Evolutionary conservation across 1,140 invertebrate species (phyloP).

Genomic region (Chrysomallon squamiferum): DNA sequence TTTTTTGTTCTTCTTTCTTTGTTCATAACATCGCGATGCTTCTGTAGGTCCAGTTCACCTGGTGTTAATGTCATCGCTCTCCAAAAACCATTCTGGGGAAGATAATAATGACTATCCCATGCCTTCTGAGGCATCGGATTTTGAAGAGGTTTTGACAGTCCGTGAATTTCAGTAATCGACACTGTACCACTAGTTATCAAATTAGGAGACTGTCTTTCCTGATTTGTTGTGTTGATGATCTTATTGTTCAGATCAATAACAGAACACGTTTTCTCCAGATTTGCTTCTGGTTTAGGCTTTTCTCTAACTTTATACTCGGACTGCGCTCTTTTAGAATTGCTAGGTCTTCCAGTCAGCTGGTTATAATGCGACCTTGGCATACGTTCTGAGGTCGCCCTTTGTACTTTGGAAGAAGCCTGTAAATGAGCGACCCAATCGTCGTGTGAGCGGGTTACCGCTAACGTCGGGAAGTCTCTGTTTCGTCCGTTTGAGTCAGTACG

Average conservation of each 20-base stretch:
- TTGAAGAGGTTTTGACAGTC: constrained; percentile 16
- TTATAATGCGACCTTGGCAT: constrained; percentile 12
- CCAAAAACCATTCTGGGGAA: constrained; percentile 16
- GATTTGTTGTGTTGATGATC: constrained; percentile 2
- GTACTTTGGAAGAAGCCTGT: neutral
- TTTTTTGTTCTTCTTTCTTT: constrained; percentile 28
- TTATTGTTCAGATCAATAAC: neutral
- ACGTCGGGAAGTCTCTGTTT: constrained; percentile 25
- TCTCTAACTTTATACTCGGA: neutral
- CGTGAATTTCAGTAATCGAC: neutral
- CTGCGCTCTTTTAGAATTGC: neutral
- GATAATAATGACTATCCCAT: constrained; percentile 1
- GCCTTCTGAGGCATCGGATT: constrained; percentile 24
- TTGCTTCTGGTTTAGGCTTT: neutral
- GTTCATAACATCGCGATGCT: constrained; percentile 25
- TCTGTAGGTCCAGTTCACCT: constrained; percentile 35
- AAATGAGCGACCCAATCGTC: constrained; percentile 4
- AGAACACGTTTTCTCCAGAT: neutral
- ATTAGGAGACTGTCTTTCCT: constrained; percentile 8
- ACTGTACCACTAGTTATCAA: neutral
- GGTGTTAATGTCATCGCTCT: constrained; percentile 24
- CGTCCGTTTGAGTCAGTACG: neutral
- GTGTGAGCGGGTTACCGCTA: constrained; percentile 37
- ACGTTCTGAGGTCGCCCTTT: constrained; percentile 13
- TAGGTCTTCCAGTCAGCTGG: neutral